Conservation (phyloP, 92 coral and sea anemone species). For the Phenganax subtilis region DNA sequence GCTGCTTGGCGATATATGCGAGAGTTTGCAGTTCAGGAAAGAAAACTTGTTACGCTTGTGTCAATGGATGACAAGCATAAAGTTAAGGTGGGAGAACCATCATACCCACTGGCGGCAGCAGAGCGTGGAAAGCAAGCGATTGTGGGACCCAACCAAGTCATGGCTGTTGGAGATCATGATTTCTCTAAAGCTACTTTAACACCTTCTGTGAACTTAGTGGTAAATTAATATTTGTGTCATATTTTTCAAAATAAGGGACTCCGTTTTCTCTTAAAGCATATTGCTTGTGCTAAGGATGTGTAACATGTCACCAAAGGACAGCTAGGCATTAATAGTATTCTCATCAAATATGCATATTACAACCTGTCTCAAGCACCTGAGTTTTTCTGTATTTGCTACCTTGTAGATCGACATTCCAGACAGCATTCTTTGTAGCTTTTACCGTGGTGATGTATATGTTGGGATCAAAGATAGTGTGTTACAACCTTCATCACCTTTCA, state of each 20-base stretch:
- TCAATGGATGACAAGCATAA: constrained; percentile 41
- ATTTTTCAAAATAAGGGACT: not conserved
- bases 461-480: constrained; percentile 16
- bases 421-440: constrained; percentile 16
- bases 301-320: not conserved
- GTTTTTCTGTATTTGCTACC: not conserved
- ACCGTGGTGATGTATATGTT: constrained; percentile 33
- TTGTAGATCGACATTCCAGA: constrained; percentile 26
- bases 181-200: constrained; percentile 20
- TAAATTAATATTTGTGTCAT: not conserved
- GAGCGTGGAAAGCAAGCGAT: constrained; percentile 40
- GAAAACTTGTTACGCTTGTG: not conserved
- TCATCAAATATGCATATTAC: not conserved
- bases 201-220: constrained; percentile 32
- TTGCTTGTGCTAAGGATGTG: too few species aligned
- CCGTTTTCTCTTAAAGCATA: too few species aligned
- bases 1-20: constrained; percentile 31
- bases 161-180: constrained; percentile 41
- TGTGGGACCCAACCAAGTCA: constrained; percentile 38
- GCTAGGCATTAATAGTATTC: not conserved
- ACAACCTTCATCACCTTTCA: constrained; percentile 4
- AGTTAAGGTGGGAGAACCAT: constrained; percentile 32
- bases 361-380: not conserved
- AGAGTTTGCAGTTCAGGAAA: not conserved
- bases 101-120: constrained; percentile 33